A percentile compares a stretch with the other conserved stretches of the same genome.
Evolutionary conservation across 2,113 vertebrate species (phyloP).

Genomic region (Misgurnus anguillicaudatus): DNA sequence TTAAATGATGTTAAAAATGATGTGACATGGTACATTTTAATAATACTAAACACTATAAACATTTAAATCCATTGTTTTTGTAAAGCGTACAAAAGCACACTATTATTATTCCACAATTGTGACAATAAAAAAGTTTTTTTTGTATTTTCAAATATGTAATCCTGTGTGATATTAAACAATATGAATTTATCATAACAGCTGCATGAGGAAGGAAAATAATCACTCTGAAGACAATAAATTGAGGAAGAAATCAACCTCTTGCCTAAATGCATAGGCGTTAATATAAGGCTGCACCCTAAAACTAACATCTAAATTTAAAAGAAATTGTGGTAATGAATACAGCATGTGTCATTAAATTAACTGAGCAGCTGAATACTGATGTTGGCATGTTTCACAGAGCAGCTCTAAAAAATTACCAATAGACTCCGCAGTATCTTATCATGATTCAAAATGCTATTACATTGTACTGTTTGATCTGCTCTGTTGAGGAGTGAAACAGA

Average conservation of each 20-base stretch:
- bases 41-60: background rate
- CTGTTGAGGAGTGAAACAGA: background rate
- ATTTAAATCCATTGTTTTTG: background rate
- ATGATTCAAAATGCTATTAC: background rate
- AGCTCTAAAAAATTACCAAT: background rate
- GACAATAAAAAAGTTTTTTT: conserved; percentile 25
- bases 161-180: background rate
- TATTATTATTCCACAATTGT: background rate
- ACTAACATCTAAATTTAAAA: background rate
- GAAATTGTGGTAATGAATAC: background rate
- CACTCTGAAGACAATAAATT: background rate
- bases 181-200: background rate
- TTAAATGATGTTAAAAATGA: background rate
- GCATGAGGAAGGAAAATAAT: background rate
- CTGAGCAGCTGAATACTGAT: conserved; percentile 25
- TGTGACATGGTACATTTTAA: background rate
- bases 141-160: conserved; percentile 3
- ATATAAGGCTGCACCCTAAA: background rate
- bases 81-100: conserved; percentile 16
- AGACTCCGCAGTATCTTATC: background rate
- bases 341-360: background rate
- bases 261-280: background rate
- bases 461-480: background rate
- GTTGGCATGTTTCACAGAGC: conserved; percentile 3
- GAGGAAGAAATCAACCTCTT: conserved; percentile 1